Evolutionary conservation across 2,888 invertebrate genomes (phyloP).

Genomic region (Rhamphomyia laevipes): DNA sequence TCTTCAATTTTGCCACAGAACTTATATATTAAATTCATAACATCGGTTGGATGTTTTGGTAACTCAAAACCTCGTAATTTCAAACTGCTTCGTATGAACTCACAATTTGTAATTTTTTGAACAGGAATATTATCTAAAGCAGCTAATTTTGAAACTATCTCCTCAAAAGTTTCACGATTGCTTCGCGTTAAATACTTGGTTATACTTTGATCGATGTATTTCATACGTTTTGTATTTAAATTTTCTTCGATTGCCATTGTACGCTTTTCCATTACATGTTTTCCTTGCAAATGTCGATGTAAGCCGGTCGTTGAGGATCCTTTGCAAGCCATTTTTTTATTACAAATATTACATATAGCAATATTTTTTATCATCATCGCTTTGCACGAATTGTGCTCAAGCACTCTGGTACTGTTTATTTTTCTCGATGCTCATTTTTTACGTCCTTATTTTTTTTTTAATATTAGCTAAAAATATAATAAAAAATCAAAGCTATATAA

Average conservation of each 20-base stretch:
- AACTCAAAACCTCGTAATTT: not conserved
- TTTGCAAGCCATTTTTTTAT: not conserved
- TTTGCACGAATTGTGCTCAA: not conserved
- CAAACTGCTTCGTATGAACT: not conserved
- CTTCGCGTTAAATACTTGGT: not conserved
- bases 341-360: not conserved
- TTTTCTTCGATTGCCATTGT: not conserved
- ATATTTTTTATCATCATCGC: not conserved
- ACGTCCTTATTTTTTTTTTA: not conserved
- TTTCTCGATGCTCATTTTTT: not conserved
- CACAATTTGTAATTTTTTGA: not conserved
- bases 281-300: not conserved
- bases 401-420: not conserved
- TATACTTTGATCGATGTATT: not conserved
- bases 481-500: no score
- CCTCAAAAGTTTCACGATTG: not conserved
- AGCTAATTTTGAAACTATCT: conserved; percentile 1
- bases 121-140: not conserved
- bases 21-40: conserved; percentile 1
- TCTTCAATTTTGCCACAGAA: not conserved
- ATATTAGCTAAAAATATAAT: no score
- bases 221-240: not conserved
- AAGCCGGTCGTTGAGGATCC: not conserved
- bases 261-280: not conserved
- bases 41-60: not conserved